Evolutionary conservation across 2,113 vertebrate species (phyloP), one percentile per base, ranked within the genome.

Genomic region (Lophochroa leadbeateri): DNA sequence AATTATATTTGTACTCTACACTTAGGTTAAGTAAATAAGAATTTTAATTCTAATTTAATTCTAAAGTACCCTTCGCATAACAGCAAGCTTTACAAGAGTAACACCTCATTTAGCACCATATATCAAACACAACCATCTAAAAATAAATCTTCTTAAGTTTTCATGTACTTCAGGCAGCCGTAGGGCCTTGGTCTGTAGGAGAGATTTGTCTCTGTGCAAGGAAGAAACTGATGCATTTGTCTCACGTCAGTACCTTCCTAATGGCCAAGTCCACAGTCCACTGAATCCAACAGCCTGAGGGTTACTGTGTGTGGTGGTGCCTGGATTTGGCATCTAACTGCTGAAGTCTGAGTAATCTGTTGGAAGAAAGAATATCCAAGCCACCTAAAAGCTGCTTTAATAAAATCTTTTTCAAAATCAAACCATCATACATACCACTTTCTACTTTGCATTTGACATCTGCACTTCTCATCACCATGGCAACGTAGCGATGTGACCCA

Each of bases 381-480:
- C 10, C 43, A 35, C 31, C 49, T 81, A 82, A 91, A 92, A 88
- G 39, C 78, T 49, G 64, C 21, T 82, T 85, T 87, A 81, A 69
- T 64, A 72, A 79, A 90, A 39, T 57, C 27, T 86, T 94, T 83
- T 81, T 39, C 71, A 76, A 80, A 92, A 90, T 68, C 65, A 88
- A 75, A 82, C 49, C 52, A 47, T 82, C 69, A 49, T 64, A 69
- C 70, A 70, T 52, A 47, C 35, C 64, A 79, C 69, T 79, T 88
- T n/a, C 71, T 87, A 23, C 39, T 85, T 94, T 93, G 72, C 70
- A 33, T 68, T 88, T 92, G 93, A 92, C 70, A 87, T 76, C 50
- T 61, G 69, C 74, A 46, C 77, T 75, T 95, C 50, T 75, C 49
- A 89, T 98, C 90, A 90, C 97, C 96, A 96, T 96, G 96, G 96